Percentiles rank a stretch among this genome's conserved stretches.
Evolutionary conservation across 2,888 invertebrate genomes (phyloP).

Genomic region (Dromius quadrimaculatus): DNA sequence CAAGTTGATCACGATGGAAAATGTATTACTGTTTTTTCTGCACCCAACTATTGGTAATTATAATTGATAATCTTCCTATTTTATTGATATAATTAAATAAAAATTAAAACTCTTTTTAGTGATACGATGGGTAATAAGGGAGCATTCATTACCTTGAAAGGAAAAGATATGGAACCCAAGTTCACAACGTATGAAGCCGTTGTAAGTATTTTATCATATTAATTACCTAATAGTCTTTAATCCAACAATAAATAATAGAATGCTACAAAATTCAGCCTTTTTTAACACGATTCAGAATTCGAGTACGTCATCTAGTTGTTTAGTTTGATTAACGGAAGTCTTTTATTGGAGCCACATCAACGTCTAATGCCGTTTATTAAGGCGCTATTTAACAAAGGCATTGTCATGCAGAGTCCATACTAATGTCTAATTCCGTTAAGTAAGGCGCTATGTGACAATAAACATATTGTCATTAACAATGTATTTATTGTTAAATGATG

Average conservation of each 20-base stretch:
- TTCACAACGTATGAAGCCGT: conserved; percentile 95
- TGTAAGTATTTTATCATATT: conserved; percentile 72
- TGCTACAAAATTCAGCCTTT: conserved; percentile 26
- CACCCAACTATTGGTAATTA: conserved; percentile 98
- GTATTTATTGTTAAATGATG: too few species aligned
- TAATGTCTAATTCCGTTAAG: too few species aligned
- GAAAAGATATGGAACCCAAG: conserved; percentile 90
- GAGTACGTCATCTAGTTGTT: too few species aligned
- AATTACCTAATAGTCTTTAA: conserved; percentile 31
- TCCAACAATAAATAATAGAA: background rate
- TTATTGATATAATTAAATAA: background rate
- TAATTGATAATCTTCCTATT: background rate
- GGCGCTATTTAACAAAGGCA: too few species aligned
- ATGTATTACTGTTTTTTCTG: conserved; percentile 99
- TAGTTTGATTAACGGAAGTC: too few species aligned
- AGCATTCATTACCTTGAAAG: conserved; percentile 95
- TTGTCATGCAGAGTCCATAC: too few species aligned
- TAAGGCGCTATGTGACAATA: too few species aligned
- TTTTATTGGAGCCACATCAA: too few species aligned
- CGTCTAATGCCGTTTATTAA: too few species aligned
- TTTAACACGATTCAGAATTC: too few species aligned
- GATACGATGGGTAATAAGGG: conserved; percentile 99
- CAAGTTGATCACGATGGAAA: conserved; percentile 95
- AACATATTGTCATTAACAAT: too few species aligned
- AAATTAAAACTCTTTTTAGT: conserved; percentile 71